Base-by-base conservation (phyloP, 2,797 vertebrate genomes). In the Premnoplex brunnescens region DNA sequence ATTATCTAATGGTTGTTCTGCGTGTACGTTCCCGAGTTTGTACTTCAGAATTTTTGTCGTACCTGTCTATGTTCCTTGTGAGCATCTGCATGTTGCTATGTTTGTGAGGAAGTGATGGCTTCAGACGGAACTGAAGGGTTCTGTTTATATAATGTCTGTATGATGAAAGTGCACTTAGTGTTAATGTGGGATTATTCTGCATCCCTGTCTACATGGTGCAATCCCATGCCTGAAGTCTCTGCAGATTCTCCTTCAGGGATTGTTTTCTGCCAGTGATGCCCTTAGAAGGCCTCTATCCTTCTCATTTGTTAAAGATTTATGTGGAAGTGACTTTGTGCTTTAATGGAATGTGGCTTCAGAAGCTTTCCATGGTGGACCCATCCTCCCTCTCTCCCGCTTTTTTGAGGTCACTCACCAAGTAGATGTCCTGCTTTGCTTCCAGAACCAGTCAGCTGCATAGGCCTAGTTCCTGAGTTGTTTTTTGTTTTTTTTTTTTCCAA, bases 221-320 rank as follows among this genome's bases (percentile, higher is more conserved):
- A 7, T 75, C 24, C 54, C 22, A 14, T 51, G 32, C 44, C 32
- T 85, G 32, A 77, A 83, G 28, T 41, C 20, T 89, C 56, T 8
- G 1, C 59, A 49, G 81, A 58, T 23, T 8, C 23, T 79, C 14
- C 44, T 26, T 75, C 16, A 34, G 37, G 12, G 28, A 14, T 56
- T 66, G 28, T 64, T 87, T 63, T 2, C 32, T 73, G 28, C n/a
- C 15, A 0, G 0, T 39, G 69, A 34, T 41, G 59, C 28, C 26
- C 46, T 69, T 78, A 60, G 30, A 43, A 58, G 30, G 17, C 64
- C 34, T 87, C 26, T 9, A 27, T 10, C 22, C 51, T 80, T 49
- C 37, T n/a, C 11, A 4, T n/a, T 89, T 80, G 23, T 86, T 86
- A 91, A 94, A 96, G 73, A 75, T 93, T 95, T 72, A 90, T 79